These are phyloP conservation scores for Nineta flava DNA, from an alignment of 2,888 invertebrate species.

Conservation along the genomic window DNA sequence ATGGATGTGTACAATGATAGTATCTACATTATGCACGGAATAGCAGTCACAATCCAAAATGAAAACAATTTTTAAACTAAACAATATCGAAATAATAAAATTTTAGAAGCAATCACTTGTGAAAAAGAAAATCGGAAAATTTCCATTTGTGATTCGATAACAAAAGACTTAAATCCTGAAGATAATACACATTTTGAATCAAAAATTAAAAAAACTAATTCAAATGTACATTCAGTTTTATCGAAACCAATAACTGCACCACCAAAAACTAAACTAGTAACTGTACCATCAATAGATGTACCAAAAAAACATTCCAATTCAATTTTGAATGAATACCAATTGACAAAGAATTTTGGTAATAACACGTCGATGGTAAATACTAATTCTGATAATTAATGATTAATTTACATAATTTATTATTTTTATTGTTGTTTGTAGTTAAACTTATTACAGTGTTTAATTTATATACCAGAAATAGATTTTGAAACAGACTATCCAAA, in stretches of 20 bases:
- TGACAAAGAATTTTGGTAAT: too few relatives aligned
- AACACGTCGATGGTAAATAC: too few relatives aligned
- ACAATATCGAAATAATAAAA: not conserved
- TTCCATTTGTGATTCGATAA: constrained; percentile 13
- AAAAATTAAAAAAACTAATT: not conserved
- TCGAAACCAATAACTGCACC: too few relatives aligned
- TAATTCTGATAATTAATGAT: too few relatives aligned
- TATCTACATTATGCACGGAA: too few relatives aligned
- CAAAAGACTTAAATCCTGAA: not conserved
- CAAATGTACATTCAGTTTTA: too few relatives aligned
- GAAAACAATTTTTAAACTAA: not conserved
- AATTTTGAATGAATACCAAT: too few relatives aligned
- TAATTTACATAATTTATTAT: constrained; percentile 6
- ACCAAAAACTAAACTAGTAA: too few relatives aligned
- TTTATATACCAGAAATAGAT: constrained; percentile 32
- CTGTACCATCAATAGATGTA: too few relatives aligned
- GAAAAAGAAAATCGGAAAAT: constrained; percentile 15
- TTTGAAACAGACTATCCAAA: constrained; percentile 21
- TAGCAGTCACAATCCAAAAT: too few relatives aligned
- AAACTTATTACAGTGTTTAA: constrained; percentile 30
- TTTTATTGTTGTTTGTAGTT: constrained; percentile 17
- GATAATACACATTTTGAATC: not conserved
- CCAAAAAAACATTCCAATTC: too few relatives aligned
- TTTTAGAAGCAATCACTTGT: constrained; percentile 19
- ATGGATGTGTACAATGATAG: too few relatives aligned